A percentile compares a stretch with the other conserved stretches of the same genome.
Conservation (phyloP, 2,797 vertebrate genomes). For the Pagetopsis macropterus region DNA sequence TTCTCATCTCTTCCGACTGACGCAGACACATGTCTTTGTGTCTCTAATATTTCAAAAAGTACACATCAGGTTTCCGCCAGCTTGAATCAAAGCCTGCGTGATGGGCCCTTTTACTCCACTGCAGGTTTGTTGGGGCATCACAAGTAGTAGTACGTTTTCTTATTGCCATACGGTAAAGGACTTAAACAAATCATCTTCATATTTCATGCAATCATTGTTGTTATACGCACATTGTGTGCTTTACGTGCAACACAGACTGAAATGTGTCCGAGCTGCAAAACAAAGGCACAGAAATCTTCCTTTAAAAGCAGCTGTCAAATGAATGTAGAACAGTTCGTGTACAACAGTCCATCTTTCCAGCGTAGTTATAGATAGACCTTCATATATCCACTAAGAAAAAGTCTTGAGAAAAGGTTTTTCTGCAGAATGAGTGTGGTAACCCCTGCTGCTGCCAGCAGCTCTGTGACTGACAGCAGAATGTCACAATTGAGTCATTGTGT, state of each 20-base stretch:
- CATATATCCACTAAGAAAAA: background rate
- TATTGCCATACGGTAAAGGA: background rate
- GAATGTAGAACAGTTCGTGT: background rate
- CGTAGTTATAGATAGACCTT: background rate
- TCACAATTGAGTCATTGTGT: constrained; percentile 56
- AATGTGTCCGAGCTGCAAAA: background rate
- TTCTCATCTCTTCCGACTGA: background rate
- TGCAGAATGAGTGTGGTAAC: background rate
- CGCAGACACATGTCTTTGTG: background rate
- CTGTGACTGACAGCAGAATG: constrained; percentile 44
- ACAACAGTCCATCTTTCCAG: background rate
- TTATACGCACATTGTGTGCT: background rate
- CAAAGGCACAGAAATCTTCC: no score
- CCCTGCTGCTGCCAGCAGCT: constrained; percentile 31
- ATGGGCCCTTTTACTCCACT: constrained; percentile 12
- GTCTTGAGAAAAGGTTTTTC: background rate
- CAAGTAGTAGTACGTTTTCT: no score
- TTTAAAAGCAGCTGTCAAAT: background rate
- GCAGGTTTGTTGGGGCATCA: background rate
- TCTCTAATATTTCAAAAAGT: background rate
- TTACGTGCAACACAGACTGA: background rate
- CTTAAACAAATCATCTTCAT: background rate
- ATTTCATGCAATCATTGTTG: background rate
- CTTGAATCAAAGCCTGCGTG: background rate
- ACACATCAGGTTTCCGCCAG: constrained; percentile 32